Conservation (phyloP, 2,888 invertebrate genomes). For the Steromphala cineraria region DNA sequence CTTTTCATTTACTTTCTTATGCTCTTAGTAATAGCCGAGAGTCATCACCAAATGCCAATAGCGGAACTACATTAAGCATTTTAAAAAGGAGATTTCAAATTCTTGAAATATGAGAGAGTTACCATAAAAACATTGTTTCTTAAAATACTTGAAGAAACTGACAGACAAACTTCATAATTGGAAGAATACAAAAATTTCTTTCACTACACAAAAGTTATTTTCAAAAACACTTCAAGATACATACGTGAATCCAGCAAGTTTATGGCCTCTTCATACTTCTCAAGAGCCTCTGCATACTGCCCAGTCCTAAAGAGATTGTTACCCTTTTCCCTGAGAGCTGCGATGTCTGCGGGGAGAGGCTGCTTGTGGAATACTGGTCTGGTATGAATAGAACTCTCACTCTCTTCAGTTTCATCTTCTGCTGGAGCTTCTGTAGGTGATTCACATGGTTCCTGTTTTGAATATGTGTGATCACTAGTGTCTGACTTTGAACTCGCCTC, state of each 20-base stretch:
- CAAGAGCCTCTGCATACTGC: constrained; percentile 71
- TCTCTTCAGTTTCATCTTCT: not conserved
- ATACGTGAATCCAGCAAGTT: constrained; percentile 55
- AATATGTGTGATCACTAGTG: not conserved
- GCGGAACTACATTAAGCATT: too few species aligned
- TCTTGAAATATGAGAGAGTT: too few species aligned
- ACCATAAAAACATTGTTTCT: too few species aligned
- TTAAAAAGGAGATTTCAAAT: too few species aligned
- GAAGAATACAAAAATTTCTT: too few species aligned
- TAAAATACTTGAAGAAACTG: too few species aligned
- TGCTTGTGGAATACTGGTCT: constrained; percentile 55
- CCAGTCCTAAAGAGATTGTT: constrained; percentile 69
- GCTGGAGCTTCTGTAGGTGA: not conserved
- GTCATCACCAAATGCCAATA: too few species aligned
- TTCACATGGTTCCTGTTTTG: not conserved
- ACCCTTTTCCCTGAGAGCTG: constrained; percentile 61
- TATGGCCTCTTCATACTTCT: constrained; percentile 62
- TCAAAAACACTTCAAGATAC: too few species aligned
- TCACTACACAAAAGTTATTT: not conserved
- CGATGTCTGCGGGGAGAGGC: constrained; percentile 52
- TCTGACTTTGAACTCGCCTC: not conserved
- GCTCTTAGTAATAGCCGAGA: too few species aligned
- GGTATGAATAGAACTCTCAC: not conserved
- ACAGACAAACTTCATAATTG: too few species aligned
- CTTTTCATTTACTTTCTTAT: too few species aligned